phyloP scores from a whole-genome alignment of 2,888 invertebrate species.

The Gymnoscelis rufifasciata region DNA sequence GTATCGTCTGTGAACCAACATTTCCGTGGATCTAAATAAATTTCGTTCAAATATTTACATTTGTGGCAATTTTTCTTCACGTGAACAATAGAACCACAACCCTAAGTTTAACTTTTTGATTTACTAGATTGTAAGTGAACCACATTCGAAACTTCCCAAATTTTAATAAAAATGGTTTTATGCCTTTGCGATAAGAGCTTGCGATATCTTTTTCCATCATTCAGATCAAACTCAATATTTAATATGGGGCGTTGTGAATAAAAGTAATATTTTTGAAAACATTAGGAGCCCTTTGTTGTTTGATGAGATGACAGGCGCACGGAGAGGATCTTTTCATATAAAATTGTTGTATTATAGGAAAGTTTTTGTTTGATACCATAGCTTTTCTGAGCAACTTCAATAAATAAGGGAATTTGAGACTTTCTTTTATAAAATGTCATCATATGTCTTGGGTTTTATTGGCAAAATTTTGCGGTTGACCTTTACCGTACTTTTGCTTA shows the following conservation, averaged over 20 bases:
- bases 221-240: conserved; percentile 19
- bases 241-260: conserved; percentile 29
- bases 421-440: background rate
- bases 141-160: background rate
- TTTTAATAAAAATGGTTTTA: conserved; percentile 12
- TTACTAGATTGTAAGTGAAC: conserved; percentile 36
- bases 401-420: background rate
- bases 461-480: background rate
- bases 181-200: conserved; percentile 1
- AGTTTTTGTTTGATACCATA: conserved; percentile 15
- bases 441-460: background rate
- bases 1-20: too few species aligned
- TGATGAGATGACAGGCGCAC: conserved; percentile 39
- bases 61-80: conserved; percentile 46
- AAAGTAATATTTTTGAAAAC: conserved; percentile 33
- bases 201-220: background rate
- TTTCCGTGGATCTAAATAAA: conserved; percentile 31
- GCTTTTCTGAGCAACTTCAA: background rate
- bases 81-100: conserved; percentile 41
- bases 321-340: conserved; percentile 28
- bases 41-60: conserved; percentile 48
- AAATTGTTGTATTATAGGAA: conserved; percentile 15
- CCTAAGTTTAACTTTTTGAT: conserved; percentile 44
- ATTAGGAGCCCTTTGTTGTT: conserved; percentile 27
- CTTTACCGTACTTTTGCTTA: background rate